These are phyloP conservation scores for Agrochola circellaris DNA, from an alignment of 2,888 invertebrate species.

Conservation along the genomic window DNA sequence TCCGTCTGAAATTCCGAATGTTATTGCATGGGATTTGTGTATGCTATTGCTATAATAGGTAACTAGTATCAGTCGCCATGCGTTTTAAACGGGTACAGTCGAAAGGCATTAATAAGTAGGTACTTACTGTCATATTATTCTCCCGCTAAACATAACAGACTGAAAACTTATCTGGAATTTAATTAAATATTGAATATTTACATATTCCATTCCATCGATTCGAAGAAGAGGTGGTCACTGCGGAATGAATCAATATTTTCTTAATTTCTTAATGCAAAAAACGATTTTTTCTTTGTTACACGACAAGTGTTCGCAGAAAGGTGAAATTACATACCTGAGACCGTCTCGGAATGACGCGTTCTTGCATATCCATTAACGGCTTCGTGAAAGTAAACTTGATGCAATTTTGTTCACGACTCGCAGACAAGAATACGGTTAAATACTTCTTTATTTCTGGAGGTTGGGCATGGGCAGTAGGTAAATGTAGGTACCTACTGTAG, in stretches of 20 bases:
- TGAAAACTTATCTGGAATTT: neutral
- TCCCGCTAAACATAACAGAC: neutral
- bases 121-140: too few species aligned
- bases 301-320: slow-evolving; percentile 25
- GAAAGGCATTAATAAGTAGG: neutral
- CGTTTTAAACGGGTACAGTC: neutral
- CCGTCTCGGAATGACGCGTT: slow-evolving; percentile 26
- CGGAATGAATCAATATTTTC: neutral
- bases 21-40: neutral
- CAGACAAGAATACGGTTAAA: neutral
- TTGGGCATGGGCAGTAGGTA: neutral
- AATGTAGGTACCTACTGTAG: neutral
- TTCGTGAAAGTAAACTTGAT: slow-evolving; percentile 44
- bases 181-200: neutral
- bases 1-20: neutral
- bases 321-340: slow-evolving; percentile 45
- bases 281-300: slow-evolving; percentile 4
- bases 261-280: slow-evolving; percentile 5
- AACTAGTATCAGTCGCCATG: neutral
- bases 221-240: neutral
- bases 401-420: slow-evolving; percentile 1
- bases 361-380: slow-evolving; percentile 22
- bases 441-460: neutral
- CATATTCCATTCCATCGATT: too few species aligned
- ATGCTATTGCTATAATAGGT: neutral